Conservation (phyloP, 2,797 vertebrate species). For the Microctenopoma stevenorrisi region DNA sequence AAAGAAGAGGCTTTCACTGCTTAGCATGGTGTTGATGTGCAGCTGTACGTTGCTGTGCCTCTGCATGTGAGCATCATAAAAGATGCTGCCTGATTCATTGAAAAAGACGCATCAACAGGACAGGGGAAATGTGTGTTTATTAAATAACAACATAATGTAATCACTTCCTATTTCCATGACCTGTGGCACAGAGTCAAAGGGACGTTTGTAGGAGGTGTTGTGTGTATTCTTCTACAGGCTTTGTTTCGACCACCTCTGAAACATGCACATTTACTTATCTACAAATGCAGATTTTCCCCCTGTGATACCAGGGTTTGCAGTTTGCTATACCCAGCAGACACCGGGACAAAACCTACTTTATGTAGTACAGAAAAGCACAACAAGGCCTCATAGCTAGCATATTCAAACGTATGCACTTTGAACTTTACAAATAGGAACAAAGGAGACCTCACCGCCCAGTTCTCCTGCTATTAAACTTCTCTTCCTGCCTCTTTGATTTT, state of each 20-base stretch:
- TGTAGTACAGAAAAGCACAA: conserved; percentile 3
- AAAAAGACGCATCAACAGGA: too few species aligned
- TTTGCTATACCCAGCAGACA: conserved; percentile 30
- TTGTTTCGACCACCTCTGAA: conserved; percentile 30
- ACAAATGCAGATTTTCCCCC: conserved; percentile 12
- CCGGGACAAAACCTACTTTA: conserved; percentile 1
- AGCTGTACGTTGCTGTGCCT: conserved; percentile 12
- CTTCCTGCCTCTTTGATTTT: background rate
- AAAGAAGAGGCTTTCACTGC: conserved; percentile 60
- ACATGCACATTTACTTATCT: background rate
- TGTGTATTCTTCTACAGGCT: conserved; percentile 24
- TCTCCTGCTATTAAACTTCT: background rate
- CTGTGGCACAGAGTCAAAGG: conserved; percentile 2
- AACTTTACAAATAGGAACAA: background rate
- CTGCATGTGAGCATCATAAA: conserved; percentile 6
- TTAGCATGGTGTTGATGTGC: conserved; percentile 29
- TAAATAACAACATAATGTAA: too few species aligned
- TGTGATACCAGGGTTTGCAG: conserved; percentile 28
- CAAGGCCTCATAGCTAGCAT: conserved; percentile 1
- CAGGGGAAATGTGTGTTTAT: background rate
- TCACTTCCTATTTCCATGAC: conserved; percentile 23
- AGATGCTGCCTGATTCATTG: background rate
- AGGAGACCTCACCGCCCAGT: background rate
- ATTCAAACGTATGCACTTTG: background rate
- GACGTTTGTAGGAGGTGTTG: conserved; percentile 17